Conservation (phyloP, 2,113 vertebrate species). For the Neopipo cinnamomea region DNA sequence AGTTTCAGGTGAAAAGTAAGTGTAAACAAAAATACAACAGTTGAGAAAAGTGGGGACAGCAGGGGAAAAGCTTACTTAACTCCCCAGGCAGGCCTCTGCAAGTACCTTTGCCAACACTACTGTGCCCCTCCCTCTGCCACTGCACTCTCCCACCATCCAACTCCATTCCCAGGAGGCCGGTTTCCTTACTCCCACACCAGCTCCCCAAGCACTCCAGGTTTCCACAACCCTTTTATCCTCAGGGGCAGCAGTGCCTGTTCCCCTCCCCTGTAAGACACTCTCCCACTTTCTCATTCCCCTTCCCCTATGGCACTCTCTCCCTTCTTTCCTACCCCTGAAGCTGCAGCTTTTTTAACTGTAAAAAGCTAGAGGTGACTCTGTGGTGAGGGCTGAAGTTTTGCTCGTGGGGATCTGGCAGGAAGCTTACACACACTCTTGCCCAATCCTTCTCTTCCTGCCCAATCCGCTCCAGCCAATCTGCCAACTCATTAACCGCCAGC, state of each 20-base stretch:
- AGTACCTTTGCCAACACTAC: neutral
- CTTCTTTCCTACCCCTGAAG: neutral
- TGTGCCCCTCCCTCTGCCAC: neutral
- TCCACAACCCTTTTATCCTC: neutral
- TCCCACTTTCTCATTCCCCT: neutral
- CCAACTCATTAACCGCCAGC: conserved; percentile 61
- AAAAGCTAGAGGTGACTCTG: conserved; percentile 28
- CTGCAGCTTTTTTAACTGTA: conserved; percentile 41
- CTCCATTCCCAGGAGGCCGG: neutral
- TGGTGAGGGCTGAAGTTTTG: conserved; percentile 53
- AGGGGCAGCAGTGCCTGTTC: neutral
- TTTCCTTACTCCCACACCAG: neutral
- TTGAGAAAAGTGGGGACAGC: neutral
- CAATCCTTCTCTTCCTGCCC: conserved; percentile 66
- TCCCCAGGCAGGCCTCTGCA: neutral
- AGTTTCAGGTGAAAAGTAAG: neutral
- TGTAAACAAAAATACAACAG: neutral
- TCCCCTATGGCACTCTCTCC: neutral
- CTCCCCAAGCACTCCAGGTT: neutral
- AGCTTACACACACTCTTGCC: conserved; percentile 70
- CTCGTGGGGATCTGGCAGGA: conserved; percentile 65
- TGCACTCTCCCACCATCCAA: too few relatives aligned
- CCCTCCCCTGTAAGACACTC: neutral
- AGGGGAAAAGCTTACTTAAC: neutral
- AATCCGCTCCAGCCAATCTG: conserved; percentile 42